phyloP scores from a whole-genome alignment of 1,140 invertebrate species.

The Cryptotermes secundus region DNA sequence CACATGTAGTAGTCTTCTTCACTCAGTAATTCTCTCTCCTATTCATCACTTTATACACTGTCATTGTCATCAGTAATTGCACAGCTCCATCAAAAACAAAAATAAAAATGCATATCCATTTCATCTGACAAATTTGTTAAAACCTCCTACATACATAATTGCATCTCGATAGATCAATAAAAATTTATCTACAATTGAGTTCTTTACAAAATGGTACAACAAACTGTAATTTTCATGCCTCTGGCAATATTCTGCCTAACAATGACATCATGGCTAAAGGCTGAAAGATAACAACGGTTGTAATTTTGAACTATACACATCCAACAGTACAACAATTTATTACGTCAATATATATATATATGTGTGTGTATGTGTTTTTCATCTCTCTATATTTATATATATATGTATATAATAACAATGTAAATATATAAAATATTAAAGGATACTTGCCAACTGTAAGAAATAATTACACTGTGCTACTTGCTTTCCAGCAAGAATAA shows the following conservation, averaged over 20 bases:
- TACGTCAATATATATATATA: constrained; percentile 25
- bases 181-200: background rate
- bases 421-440: constrained; percentile 30
- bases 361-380: background rate
- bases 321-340: constrained; percentile 28
- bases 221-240: constrained; percentile 11
- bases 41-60: background rate
- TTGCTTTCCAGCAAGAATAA: constrained; percentile 20
- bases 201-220: constrained; percentile 19
- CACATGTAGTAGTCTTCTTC: background rate
- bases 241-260: constrained; percentile 10
- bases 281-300: background rate
- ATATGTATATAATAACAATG: constrained; percentile 25
- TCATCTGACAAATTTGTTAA: background rate
- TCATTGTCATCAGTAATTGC: background rate
- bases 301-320: constrained; percentile 26
- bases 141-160: constrained; percentile 9
- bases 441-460: constrained; percentile 14
- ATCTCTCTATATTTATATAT: constrained; percentile 16
- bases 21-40: constrained; percentile 3
- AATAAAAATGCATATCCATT: constrained; percentile 20
- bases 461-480: constrained; percentile 21
- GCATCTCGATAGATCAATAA: constrained; percentile 7
- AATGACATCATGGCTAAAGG: background rate
- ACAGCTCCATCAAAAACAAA: constrained; percentile 12